Evolutionary conservation across 2,113 vertebrate genomes (phyloP).

Genomic region (Chauna torquata): DNA sequence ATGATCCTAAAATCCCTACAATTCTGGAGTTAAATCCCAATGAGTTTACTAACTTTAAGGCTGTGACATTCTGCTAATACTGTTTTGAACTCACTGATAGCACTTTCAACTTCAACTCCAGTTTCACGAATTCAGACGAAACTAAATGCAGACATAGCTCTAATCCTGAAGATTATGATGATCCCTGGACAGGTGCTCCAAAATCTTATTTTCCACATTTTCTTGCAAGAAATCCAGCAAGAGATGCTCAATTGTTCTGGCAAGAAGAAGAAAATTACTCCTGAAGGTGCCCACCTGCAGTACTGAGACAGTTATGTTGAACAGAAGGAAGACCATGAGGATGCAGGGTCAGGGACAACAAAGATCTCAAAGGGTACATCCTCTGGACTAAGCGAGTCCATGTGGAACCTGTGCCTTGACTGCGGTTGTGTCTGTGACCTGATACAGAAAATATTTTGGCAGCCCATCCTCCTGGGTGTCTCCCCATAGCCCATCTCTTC

Average conservation of each 20-base stretch:
- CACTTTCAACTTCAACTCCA: background rate
- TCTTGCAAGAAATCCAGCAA: background rate
- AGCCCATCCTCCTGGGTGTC: background rate
- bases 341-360: rapidly evolving
- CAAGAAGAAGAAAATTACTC: background rate
- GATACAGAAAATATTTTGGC: background rate
- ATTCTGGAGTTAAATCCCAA: background rate
- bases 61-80: background rate
- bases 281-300: background rate
- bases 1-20: background rate
- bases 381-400: background rate
- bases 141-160: background rate
- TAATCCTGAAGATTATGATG: background rate
- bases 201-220: background rate
- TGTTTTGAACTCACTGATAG: background rate
- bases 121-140: background rate
- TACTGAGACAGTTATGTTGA: background rate
- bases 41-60: background rate
- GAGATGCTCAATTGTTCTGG: background rate
- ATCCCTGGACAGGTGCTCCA: background rate
- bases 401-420: background rate
- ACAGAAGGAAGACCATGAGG: background rate
- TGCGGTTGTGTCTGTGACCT: background rate
- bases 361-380: background rate
- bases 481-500: background rate